Evolutionary conservation across 1,140 invertebrate genomes (phyloP), one percentile per base, ranked within the genome.

Genomic region (Drosophila arizonae): DNA sequence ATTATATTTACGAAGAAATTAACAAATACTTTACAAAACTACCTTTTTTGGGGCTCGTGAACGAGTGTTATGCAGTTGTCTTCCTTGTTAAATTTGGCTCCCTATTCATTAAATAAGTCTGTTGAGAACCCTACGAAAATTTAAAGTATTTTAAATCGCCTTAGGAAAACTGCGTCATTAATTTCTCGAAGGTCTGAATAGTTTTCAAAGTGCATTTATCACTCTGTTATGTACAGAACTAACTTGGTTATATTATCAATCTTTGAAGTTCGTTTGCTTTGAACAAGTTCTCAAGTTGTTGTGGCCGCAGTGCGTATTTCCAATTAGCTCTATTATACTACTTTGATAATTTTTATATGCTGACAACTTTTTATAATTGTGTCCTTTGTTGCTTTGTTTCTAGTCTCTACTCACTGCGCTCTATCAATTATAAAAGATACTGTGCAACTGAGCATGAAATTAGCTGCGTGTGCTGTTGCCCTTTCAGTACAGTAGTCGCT

Each of bases 371-470:
- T 26, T 41, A 30, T 58, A 30, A 60, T 30, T 36, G 11, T 50
- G 51, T 70, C 58, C 67, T 70, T 54, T 57, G 39, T 55, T 54
- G 21, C 33, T 52, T 36, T 15, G 45, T 46, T 28, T 57, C n/a
- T 45, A 8, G 33, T 67, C 41, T 36, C 64, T 45, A 46, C 46
- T 6, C 46, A 2, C 15, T 15, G 2, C 43, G 43, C 15, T 46
- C 71, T 78, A 79, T 87, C 64, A 82, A 82, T 87, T 87, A 82
- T 65, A 71, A 79, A 73, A 74, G 79, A 79, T 78, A 87, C 72
- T 65, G 73, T 56, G 68, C 82, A 81, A 77, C 79, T 71, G 73
- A 82, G 82, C 82, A 82, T 87, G 84, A 87, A 87, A 87, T 87
- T 87, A 82, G 78, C 81, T 85, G 77, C 81, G 81, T 85, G 81